These are phyloP conservation scores for Amphilophus citrinellus DNA, from an alignment of 2,113 vertebrate genomes.

Conservation along the genomic window DNA sequence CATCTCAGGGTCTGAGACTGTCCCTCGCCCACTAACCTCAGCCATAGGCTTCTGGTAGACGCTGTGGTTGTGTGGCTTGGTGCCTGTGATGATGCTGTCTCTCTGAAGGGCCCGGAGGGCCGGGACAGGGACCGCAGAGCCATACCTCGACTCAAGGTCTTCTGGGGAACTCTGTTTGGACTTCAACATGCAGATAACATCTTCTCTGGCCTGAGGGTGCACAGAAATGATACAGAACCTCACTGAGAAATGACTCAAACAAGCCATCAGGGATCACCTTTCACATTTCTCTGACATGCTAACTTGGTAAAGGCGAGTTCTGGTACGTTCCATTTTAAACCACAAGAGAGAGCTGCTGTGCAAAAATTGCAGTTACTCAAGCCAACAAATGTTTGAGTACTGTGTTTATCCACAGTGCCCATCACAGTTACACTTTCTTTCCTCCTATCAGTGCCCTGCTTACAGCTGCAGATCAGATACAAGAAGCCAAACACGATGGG, in stretches of 20 bases:
- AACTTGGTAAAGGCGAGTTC: background rate
- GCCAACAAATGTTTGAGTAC: background rate
- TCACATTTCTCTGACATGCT: background rate
- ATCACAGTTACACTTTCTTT: background rate
- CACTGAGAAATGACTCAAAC: too few species aligned
- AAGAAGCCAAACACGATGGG: background rate
- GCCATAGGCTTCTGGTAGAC: slow-evolving; percentile 94
- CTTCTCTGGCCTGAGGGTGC: slow-evolving; percentile 89
- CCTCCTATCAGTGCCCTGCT: background rate
- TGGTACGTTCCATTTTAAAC: slow-evolving; percentile 12
- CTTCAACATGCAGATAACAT: slow-evolving; percentile 93
- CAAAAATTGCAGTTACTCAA: slow-evolving; percentile 9
- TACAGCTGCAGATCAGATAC: background rate
- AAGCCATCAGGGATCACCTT: background rate
- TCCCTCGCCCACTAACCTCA: slow-evolving; percentile 83
- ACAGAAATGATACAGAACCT: background rate
- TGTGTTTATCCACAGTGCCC: background rate
- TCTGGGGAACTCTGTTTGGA: slow-evolving; percentile 87
- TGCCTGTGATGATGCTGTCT: slow-evolving; percentile 85
- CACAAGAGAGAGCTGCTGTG: slow-evolving; percentile 71
- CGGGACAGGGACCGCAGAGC: slow-evolving; percentile 84
- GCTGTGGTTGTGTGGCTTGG: slow-evolving; percentile 83
- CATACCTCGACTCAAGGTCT: slow-evolving; percentile 89
- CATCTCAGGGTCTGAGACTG: background rate
- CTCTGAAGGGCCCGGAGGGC: slow-evolving; percentile 91